A percentile compares a stretch with the other conserved stretches of the same genome.
These are phyloP conservation scores for Autographa pulchrina DNA, from an alignment of 2,888 invertebrate species.

Conservation along the genomic window DNA sequence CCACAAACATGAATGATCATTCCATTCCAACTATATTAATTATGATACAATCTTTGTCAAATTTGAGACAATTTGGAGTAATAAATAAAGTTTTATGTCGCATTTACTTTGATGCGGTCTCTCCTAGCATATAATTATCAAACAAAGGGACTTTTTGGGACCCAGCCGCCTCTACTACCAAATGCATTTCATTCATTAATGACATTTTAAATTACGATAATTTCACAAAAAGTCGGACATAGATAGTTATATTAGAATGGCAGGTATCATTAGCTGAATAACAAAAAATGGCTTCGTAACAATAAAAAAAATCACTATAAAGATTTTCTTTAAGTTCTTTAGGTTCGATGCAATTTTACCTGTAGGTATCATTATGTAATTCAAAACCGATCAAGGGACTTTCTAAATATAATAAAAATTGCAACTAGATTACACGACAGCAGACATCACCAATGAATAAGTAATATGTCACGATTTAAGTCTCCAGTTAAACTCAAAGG, in stretches of 20 bases:
- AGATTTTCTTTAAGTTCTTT: not conserved
- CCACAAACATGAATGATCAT: constrained; percentile 63
- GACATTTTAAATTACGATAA: constrained; percentile 68
- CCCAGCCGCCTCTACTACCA: constrained; percentile 57
- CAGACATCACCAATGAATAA: not conserved
- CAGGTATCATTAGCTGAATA: constrained; percentile 47
- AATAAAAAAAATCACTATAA: not conserved
- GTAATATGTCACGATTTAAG: constrained; percentile 9
- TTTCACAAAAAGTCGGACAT: constrained; percentile 58
- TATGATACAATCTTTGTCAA: constrained; percentile 85
- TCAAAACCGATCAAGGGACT: too few species aligned
- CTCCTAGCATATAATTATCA: constrained; percentile 79
- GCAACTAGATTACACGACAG: not conserved
- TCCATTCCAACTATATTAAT: constrained; percentile 77
- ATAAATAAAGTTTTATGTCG: constrained; percentile 88
- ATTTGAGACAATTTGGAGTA: constrained; percentile 86
- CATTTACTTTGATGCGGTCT: constrained; percentile 87
- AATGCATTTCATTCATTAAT: constrained; percentile 58
- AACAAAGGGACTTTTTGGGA: constrained; percentile 65
- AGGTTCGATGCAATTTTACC: not conserved
- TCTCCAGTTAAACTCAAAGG: constrained; percentile 37
- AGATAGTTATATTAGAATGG: constrained; percentile 49
- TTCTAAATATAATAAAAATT: constrained; percentile 8
- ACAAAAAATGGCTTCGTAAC: not conserved
- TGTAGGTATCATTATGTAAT: not conserved